Evolutionary conservation across 2,113 vertebrate genomes (phyloP), one percentile per base, ranked within the genome.

Genomic region (Tragelaphus imberbis): DNA sequence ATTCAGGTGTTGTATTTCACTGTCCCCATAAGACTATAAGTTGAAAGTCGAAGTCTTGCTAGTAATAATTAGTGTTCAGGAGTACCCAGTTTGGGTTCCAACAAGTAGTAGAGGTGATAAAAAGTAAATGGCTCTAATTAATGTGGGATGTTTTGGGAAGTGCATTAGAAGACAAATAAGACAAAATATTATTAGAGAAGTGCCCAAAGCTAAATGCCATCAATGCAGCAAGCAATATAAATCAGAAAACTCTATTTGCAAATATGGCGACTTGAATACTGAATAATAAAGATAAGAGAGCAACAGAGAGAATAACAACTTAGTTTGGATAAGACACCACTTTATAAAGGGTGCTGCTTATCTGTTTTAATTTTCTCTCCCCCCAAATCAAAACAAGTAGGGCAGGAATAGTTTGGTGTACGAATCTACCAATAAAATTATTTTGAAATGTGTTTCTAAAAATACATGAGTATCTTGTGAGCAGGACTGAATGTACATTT

Each of bases 51-150:
- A 61, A 21, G 63, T 61, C 5, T 47, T 61, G 3, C 4, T 36
- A 68, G 36, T 40, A 55, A 55, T 71, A 33, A 12, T 53, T 84
- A 47, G 53, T 36, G 55, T 93, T 87, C 36, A 27, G 30, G 21
- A 89, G 33, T 9, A 47, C 11, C 9, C 82, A 63, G 80, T 51
- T 79, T 84, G 56, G 65, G 44, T 86, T 82, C 49, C 59, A 61
- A 61, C 36, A 94, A 90, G 47, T 51, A 71, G 55, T 81, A 94
- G 91, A 95, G 10, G 13, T 94, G 65, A 97, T 90, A 94, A 97
- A 96, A 71, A 71, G 36, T 79, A 95, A 98, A 92, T 56, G 58
- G 51, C 94, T 93, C 68, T 91, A 96, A 98, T 92, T 90, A 97
- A 97, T 80, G 27, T 79, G 85, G 88, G 93, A 91, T 94, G 49